Evolutionary conservation across 2,113 vertebrate species (phyloP).

Genomic region (Rattus norvegicus): GRCr8 NC_086027.1:19506001-19506500

Average conservation of each 20-base stretch:
- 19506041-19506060: too few relatives aligned
- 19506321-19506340: background rate
- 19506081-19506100: background rate
- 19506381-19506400: background rate
- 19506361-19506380: background rate
- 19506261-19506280: background rate
- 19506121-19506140: fast-evolving
- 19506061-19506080: too few relatives aligned
- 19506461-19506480: too few relatives aligned
- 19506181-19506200: background rate
- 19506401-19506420: too few relatives aligned
- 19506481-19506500: background rate
- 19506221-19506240: background rate
- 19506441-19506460: background rate
- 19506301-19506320: background rate
- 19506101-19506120: background rate
- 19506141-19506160: background rate
- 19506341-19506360: background rate
- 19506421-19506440: too few relatives aligned
- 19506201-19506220: too few relatives aligned
- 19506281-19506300: background rate
- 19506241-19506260: background rate
- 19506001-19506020: background rate
- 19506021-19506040: too few relatives aligned
- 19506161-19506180: background rate